These are phyloP conservation scores for Coregonus sp. DNA, from an alignment of 2,797 vertebrate species.

Conservation along the genomic window DNA sequence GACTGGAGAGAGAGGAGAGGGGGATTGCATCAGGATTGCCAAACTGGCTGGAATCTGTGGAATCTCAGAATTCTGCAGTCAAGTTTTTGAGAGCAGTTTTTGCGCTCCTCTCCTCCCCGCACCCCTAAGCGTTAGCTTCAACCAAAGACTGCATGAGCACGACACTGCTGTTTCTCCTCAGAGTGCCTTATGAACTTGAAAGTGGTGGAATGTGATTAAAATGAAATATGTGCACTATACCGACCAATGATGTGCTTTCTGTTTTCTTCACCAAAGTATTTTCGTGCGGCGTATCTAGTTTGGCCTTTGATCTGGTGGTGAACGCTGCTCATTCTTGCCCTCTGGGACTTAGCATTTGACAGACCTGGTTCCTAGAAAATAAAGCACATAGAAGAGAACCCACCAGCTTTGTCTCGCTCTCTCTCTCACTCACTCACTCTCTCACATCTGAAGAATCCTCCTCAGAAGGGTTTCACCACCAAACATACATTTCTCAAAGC, in stretches of 20 bases:
- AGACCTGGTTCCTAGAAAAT: constrained; percentile 37
- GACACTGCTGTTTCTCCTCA: background rate
- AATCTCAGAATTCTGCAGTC: constrained; percentile 29
- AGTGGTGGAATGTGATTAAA: background rate
- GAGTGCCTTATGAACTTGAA: background rate
- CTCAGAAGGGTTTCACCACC: constrained; percentile 7
- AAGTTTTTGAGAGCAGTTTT: constrained; percentile 12
- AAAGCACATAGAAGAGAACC: constrained; percentile 36
- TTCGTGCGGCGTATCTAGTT: constrained; percentile 54
- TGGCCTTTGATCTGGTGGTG: constrained; percentile 52
- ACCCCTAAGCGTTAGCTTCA: background rate
- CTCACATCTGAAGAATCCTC: constrained; percentile 38
- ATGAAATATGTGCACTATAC: background rate
- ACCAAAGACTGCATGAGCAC: background rate
- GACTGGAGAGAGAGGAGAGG: constrained; percentile 20
- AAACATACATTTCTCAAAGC: background rate
- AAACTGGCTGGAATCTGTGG: constrained; percentile 22
- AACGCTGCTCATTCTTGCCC: constrained; percentile 41
- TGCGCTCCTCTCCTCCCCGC: constrained; percentile 9
- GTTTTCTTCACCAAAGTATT: constrained; percentile 41
- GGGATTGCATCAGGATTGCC: constrained; percentile 15
- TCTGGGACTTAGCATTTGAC: constrained; percentile 45
- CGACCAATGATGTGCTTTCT: constrained; percentile 26
- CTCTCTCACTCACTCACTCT: constrained; percentile 33
- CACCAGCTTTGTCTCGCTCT: background rate